A percentile compares a stretch with the other conserved stretches of the same genome.
These are phyloP conservation scores for Chloroclysta siterata DNA, from an alignment of 2,888 invertebrate genomes.

Conservation along the genomic window DNA sequence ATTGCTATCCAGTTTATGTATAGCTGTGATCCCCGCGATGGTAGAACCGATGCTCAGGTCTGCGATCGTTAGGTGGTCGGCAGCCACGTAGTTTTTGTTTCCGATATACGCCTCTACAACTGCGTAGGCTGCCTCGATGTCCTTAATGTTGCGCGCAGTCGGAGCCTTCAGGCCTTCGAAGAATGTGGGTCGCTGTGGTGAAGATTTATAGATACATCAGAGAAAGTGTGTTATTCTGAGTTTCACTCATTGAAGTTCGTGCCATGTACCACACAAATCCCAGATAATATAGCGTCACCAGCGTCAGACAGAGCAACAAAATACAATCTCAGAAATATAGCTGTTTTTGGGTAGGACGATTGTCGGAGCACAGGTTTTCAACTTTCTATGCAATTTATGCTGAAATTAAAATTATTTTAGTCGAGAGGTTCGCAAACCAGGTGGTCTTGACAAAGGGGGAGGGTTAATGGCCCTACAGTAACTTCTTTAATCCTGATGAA, in stretches of 20 bases:
- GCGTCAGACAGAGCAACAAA: too few relatives aligned
- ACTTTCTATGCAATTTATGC: too few relatives aligned
- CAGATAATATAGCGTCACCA: too few relatives aligned
- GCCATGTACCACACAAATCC: too few relatives aligned
- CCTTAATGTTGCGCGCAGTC: conserved; percentile 32
- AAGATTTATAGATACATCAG: neutral
- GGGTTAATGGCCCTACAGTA: conserved; percentile 40
- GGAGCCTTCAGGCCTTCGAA: conserved; percentile 40
- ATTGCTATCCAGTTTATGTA: conserved; percentile 34
- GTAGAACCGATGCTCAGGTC: conserved; percentile 44
- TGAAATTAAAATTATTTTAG: too few relatives aligned
- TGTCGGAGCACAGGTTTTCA: too few relatives aligned
- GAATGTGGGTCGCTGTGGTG: conserved; percentile 45
- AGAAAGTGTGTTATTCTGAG: too few relatives aligned
- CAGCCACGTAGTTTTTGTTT: conserved; percentile 40
- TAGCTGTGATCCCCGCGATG: conserved; percentile 29
- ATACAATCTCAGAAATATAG: too few relatives aligned
- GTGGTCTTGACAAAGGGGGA: too few relatives aligned
- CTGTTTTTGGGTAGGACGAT: too few relatives aligned
- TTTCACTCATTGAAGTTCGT: too few relatives aligned
- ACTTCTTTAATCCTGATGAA: conserved; percentile 45
- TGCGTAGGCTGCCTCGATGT: conserved; percentile 44
- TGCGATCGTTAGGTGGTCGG: conserved; percentile 46
- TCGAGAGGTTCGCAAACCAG: too few relatives aligned
- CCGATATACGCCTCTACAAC: conserved; percentile 47